These are phyloP conservation scores for Carposina sasakii DNA, from an alignment of 1,140 invertebrate genomes.

Conservation along the genomic window DNA sequence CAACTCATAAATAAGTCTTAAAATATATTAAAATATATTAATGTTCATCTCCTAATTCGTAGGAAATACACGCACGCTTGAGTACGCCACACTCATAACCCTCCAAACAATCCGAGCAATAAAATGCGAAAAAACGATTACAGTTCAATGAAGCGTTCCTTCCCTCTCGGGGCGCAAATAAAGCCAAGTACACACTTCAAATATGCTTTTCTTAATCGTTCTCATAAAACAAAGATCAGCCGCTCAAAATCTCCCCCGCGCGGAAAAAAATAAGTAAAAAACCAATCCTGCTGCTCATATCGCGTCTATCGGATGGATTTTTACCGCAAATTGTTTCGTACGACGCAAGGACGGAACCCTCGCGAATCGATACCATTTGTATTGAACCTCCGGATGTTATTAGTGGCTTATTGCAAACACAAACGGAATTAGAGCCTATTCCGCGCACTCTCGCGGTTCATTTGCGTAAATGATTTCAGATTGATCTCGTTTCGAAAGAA, in stretches of 20 bases:
- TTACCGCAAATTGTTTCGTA: slow-evolving; percentile 57
- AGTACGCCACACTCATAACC: slow-evolving; percentile 46
- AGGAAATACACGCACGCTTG: no score
- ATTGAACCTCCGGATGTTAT: slow-evolving; percentile 44
- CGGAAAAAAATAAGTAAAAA: slow-evolving; percentile 47
- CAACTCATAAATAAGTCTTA: no score
- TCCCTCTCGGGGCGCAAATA: slow-evolving; percentile 64
- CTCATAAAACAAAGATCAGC: slow-evolving; percentile 72
- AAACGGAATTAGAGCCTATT: slow-evolving; percentile 39
- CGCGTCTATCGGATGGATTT: slow-evolving; percentile 31
- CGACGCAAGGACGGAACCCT: slow-evolving; percentile 32
- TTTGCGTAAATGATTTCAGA: slow-evolving; percentile 24
- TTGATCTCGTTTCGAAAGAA: no score
- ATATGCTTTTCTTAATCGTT: slow-evolving; percentile 73
- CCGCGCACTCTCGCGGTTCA: slow-evolving; percentile 28
- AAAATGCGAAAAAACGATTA: slow-evolving; percentile 70
- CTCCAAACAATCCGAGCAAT: slow-evolving; percentile 40
- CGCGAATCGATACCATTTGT: slow-evolving; percentile 50
- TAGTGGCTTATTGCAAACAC: slow-evolving; percentile 37
- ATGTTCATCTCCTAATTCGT: no score
- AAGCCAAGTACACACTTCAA: slow-evolving; percentile 69
- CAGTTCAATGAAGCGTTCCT: slow-evolving; percentile 68
- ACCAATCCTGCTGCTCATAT: slow-evolving; percentile 53
- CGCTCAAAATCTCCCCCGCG: slow-evolving; percentile 45
- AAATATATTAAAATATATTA: no score